Evolutionary conservation across 2,888 invertebrate species (phyloP), one percentile per base, ranked within the genome.

Genomic region (Gasteruption jaculator): DNA sequence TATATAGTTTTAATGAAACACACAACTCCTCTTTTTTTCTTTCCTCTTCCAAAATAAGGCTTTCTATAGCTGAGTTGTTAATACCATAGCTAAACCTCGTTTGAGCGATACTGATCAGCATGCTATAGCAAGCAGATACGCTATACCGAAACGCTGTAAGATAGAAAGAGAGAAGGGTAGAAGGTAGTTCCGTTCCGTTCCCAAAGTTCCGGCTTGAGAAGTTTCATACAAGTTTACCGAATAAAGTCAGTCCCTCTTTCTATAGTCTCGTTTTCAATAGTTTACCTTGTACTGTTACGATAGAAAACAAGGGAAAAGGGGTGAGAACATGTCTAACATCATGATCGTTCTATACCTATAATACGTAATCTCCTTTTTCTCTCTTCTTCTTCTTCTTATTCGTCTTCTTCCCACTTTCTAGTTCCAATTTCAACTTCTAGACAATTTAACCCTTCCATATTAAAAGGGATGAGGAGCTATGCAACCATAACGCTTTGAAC

Each of bases 71-170:
- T n/a, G n/a, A n/a, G n/a, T n/a, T n/a, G n/a, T n/a, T n/a, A n/a
- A n/a, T n/a, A 59, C 58, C 58, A 59, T 68, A 64, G 67, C 63
- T 61, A 63, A 66, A 68, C 61, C 65, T 68, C 67, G 68, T 68
- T 68, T 68, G 59, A 56, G 55, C 59, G 67, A 68, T 68, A 68
- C 58, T 64, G 60, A 68, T 68, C 68, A 65, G 60, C 61, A 58
- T 55, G 54, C 58, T 43, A 53, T 45, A 51, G 53, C 45, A 49
- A 49, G 46, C 48, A 39, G 49, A 38, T 49, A 45, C 42, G 45
- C 46, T 40, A 44, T 45, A 36, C 30, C 41, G 43, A 45, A 47
- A 27, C 48, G 26, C n/a, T 30, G 42, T 40, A 40, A 43, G 18
- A 41, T 36, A 19, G 38, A 37, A 40, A 11, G 45, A 37, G 40